Conservation (phyloP, 2,888 invertebrate genomes). For the Leistus spinibarbis region DNA sequence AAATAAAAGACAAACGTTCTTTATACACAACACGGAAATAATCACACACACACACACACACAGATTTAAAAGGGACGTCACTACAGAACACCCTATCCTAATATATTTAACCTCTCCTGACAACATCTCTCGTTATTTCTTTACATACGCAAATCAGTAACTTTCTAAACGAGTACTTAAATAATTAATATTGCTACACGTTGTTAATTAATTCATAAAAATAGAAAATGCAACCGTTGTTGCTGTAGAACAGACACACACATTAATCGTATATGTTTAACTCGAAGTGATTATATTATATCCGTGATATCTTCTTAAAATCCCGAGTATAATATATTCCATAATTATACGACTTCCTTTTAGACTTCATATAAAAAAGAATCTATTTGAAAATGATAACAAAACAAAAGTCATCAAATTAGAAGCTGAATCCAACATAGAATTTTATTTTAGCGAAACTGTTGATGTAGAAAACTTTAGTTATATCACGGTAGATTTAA, state of each 20-base stretch:
- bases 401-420: too few relatives aligned
- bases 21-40: constrained; percentile 20
- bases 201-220: too few relatives aligned
- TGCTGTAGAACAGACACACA: too few relatives aligned
- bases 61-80: neutral
- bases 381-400: too few relatives aligned
- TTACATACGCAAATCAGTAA: neutral
- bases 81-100: neutral
- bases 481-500: neutral
- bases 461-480: neutral
- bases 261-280: too few relatives aligned
- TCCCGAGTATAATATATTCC: too few relatives aligned
- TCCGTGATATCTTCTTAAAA: too few relatives aligned
- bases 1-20: constrained; percentile 25
- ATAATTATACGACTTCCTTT: too few relatives aligned
- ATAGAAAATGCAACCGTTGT: too few relatives aligned
- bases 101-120: neutral
- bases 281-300: too few relatives aligned
- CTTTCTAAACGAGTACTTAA: neutral
- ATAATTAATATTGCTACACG: neutral
- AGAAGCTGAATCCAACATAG: neutral
- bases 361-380: too few relatives aligned
- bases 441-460: neutral
- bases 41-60: neutral
- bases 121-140: neutral